A percentile compares a stretch with the other conserved stretches of the same genome.
Evolutionary conservation across 2,888 invertebrate genomes (phyloP).

Genomic region (Noctua fimbriata): DNA sequence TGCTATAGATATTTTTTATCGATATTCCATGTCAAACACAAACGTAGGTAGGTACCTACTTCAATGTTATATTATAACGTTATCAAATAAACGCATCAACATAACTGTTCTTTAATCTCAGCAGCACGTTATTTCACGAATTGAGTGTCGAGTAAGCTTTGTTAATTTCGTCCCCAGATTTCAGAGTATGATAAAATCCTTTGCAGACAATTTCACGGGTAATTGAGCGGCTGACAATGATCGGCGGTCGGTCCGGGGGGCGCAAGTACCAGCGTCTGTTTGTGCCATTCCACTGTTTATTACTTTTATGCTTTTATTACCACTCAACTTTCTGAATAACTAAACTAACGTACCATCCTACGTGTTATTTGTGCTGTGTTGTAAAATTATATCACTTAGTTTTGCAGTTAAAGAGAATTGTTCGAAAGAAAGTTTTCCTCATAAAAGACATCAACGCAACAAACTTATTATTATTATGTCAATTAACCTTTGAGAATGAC

Average conservation of each 20-base stretch:
- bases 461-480: conserved; percentile 18
- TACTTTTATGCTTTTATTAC: conserved; percentile 75
- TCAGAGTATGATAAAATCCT: conserved; percentile 73
- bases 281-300: conserved; percentile 75
- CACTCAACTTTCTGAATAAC: conserved; percentile 66
- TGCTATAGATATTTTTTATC: conserved; percentile 6
- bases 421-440: conserved; percentile 41
- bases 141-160: conserved; percentile 57
- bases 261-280: conserved; percentile 69
- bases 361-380: conserved; percentile 54
- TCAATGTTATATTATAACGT: not conserved
- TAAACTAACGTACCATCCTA: conserved; percentile 23
- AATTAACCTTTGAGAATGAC: not conserved
- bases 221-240: conserved; percentile 84
- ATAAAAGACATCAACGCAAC: conserved; percentile 67
- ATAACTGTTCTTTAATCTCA: conserved; percentile 38
- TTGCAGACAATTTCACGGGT: conserved; percentile 85
- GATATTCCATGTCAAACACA: conserved; percentile 25
- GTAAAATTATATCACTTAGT: conserved; percentile 46
- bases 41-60: conserved; percentile 12
- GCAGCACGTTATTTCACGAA: conserved; percentile 42
- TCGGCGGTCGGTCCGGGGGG: conserved; percentile 70
- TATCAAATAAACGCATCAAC: conserved; percentile 41
- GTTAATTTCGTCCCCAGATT: conserved; percentile 66
- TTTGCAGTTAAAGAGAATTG: conserved; percentile 21